A percentile compares a stretch with the other conserved stretches of the same genome.
These are phyloP conservation scores for Cettia cetti DNA, from an alignment of 2,113 vertebrate species.

Conservation along the genomic window DNA sequence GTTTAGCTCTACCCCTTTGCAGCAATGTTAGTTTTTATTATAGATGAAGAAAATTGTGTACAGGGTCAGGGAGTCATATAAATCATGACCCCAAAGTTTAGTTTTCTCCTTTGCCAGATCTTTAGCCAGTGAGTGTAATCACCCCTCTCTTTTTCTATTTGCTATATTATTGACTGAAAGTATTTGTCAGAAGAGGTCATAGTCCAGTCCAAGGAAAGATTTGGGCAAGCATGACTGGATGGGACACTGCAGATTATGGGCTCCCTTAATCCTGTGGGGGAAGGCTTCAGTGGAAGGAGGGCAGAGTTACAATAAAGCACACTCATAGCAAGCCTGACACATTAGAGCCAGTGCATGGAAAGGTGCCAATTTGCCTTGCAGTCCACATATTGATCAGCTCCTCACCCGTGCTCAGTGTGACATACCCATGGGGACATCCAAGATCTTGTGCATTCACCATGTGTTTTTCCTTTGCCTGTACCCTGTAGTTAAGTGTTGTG, in stretches of 20 bases:
- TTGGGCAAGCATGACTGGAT: not conserved
- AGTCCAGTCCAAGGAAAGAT: not conserved
- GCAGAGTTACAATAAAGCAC: not conserved
- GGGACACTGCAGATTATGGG: not conserved
- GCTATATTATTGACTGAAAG: not conserved
- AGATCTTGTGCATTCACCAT: not conserved
- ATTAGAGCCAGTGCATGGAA: accelerated
- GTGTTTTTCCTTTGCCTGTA: not conserved
- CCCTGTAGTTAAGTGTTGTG: not conserved
- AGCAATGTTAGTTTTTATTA: not conserved
- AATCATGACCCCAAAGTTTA: not conserved
- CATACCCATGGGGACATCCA: not conserved
- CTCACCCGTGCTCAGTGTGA: not conserved
- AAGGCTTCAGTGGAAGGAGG: not conserved
- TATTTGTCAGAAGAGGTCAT: conserved; percentile 10
- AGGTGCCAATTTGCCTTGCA: accelerated
- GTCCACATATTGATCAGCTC: not conserved
- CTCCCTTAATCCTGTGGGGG: not conserved
- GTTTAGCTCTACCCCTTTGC: not conserved
- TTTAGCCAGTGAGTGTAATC: not conserved
- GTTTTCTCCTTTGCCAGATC: not conserved
- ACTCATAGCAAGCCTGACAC: not conserved
- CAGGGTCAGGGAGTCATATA: not conserved
- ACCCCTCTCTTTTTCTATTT: not conserved
- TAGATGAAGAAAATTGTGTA: not conserved